Base-by-base conservation (phyloP, 2,888 invertebrate genomes). In the Pristionchus entomophagus region DNA sequence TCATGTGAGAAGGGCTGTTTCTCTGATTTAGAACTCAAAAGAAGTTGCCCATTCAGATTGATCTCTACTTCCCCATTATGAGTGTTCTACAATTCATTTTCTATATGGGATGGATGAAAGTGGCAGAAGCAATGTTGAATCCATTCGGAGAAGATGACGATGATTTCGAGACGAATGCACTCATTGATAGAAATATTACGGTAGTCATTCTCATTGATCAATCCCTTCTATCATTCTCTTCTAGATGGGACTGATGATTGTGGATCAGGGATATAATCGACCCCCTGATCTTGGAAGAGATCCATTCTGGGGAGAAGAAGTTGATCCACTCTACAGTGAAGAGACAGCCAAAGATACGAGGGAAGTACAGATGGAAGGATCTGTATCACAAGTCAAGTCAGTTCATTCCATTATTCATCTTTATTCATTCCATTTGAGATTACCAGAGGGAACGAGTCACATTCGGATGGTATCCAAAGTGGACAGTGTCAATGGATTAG, bases 71-170 rank as follows among this genome's bases (percentile, higher is more conserved):
- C n/a, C 92, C 92, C 12, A 90, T 92, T 56, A 92, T 93, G 92
- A 91, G 91, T 38, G 91, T 91, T 29, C 88, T 92, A 17, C 92
- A 92, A 86, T 92, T 92, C 78, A 88, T 92, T 14, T 92, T 92
- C 87, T 92, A 92, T 85, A 92, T 92, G 89, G 92, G 92, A 62
- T 92, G 92, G 92, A 91, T 92, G 89, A 92, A 92, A 87, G 91
- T 91, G 8, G 91, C 91, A 22, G 91, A 91, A 77, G 89, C 89
- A n/a, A 90, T 91, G 89, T 56, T 91, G 65, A 91, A 91, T 62
- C 91, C 91, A 32, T 91, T 91, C 87, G 91, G 91, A 69, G 91
- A 91, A 85, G 90, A 91, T 69, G 91, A 90, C 77, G 91, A 91
- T 81, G 91, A 91, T 59, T 91, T 91, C 65, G 90, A 91, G 77